Evolutionary conservation across 2,113 vertebrate species (phyloP).

Genomic region (Dasyornis broadbenti): DNA sequence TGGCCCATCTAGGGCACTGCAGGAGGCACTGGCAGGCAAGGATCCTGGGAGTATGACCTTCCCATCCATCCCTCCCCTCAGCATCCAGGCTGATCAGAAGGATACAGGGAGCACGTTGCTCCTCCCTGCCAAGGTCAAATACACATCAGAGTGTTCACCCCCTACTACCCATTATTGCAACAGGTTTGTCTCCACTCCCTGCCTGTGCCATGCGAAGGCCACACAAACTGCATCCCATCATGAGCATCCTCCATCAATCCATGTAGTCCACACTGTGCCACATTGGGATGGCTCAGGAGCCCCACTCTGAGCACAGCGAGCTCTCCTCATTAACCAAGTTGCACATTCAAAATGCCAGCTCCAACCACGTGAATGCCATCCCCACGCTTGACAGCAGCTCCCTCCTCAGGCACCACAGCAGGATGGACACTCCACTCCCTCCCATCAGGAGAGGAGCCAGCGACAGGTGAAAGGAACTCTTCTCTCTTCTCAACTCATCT

Average conservation of each 20-base stretch:
- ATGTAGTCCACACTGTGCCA: background rate
- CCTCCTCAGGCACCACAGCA: background rate
- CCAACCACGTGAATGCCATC: fast-evolving
- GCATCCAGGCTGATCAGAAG: background rate
- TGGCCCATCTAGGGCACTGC: background rate
- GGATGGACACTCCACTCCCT: background rate
- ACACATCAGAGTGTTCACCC: background rate
- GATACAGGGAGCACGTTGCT: background rate
- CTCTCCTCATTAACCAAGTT: background rate
- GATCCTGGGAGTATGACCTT: background rate
- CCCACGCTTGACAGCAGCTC: background rate
- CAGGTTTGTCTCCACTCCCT: background rate
- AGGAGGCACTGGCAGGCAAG: background rate
- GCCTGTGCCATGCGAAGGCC: background rate
- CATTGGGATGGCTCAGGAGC: background rate
- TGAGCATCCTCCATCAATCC: background rate
- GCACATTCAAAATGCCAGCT: background rate
- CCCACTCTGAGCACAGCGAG: background rate
- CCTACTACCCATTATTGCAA: background rate
- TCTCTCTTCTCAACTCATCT: background rate
- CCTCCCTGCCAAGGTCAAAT: background rate
- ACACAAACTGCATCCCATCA: background rate
- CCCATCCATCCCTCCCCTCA: background rate
- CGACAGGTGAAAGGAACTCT: background rate
- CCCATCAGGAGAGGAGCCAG: background rate